Conservation (phyloP, 2,888 invertebrate species). For the Drosophila paramelanica region DNA sequence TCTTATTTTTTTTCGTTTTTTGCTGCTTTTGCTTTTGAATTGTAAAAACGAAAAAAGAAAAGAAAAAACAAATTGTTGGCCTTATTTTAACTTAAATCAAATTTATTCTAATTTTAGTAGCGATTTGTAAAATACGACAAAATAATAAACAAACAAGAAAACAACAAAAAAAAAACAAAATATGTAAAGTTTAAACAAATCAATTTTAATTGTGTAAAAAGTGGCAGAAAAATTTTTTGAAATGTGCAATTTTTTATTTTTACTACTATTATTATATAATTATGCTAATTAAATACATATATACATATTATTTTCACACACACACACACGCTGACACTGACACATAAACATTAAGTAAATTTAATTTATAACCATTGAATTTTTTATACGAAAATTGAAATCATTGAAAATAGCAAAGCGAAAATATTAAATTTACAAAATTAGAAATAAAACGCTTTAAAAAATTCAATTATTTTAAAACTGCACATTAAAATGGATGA, state of each 20-base stretch:
- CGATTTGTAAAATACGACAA: slow-evolving; percentile 54
- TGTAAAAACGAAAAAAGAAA: slow-evolving; percentile 18
- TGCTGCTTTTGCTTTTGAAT: slow-evolving; percentile 52
- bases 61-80: slow-evolving; percentile 63
- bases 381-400: slow-evolving; percentile 33
- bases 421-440: slow-evolving; percentile 12
- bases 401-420: slow-evolving; percentile 23
- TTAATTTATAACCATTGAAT: slow-evolving; percentile 64
- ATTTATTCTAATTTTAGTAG: slow-evolving; percentile 73
- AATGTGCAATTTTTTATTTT: slow-evolving; percentile 73
- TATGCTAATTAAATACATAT: slow-evolving; percentile 46
- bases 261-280: slow-evolving; percentile 50
- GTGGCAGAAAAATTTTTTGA: slow-evolving; percentile 55
- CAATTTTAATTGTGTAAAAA: slow-evolving; percentile 62
- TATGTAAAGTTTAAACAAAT: slow-evolving; percentile 44
- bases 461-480: slow-evolving; percentile 29
- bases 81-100: slow-evolving; percentile 77
- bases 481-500: slow-evolving; percentile 45
- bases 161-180: slow-evolving; percentile 36
- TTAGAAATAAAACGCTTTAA: slow-evolving; percentile 20
- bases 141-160: slow-evolving; percentile 37
- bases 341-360: slow-evolving; percentile 50
- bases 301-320: slow-evolving; percentile 42
- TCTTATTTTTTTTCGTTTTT: slow-evolving; percentile 24
- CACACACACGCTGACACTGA: slow-evolving; percentile 34